Base-by-base conservation (phyloP, 2,888 invertebrate species). In the Agrotis puta region DNA sequence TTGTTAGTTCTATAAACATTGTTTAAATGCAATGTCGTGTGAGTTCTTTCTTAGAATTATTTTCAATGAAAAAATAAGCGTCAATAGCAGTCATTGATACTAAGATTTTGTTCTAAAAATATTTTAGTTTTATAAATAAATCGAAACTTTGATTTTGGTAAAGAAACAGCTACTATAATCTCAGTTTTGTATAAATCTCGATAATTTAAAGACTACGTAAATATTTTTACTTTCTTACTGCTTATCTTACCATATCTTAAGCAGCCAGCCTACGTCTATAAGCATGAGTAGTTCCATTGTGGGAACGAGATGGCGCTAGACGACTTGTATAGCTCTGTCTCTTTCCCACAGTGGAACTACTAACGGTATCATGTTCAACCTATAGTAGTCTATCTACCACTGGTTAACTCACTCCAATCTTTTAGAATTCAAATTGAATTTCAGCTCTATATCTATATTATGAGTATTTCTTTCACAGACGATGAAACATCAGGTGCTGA, bases 401-500 rank as follows among this genome's bases (percentile, higher is more conserved):
- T 39, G 11, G 39, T 39, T 39, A 11, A 39, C 39, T 11, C 39
- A 39, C 9, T 39, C 9, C 9, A 33, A 33, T 33, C 33, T 0
- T 7, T 5, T 2, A 39, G 39, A 39, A 39, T 11, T 11, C 39
- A 39, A 39, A 39, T 39, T 39, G 1, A 2, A 11, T 39, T 39
- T 39, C 0, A 39, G 39, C 39, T 39, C 33, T 33, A 33, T n/a
- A 16, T n/a, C n/a, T n/a, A n/a, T 45, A 4, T n/a, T 20, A n/a
- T 33, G n/a, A 14, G 0, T 20, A 5, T 22, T n/a, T 56, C 51
- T 39, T 70, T 72, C 53, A 2, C 74, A 88, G 89, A 87, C 82
- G 95, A 92, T 54, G 95, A 94, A 59, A 69, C 84, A 16, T 92
- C 92, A 5, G 95, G 94, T 0, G 93, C 92, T 0, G 95, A 95